Base-by-base conservation (phyloP, 2,888 invertebrate genomes). In the Synanthedon vespiformis region DNA sequence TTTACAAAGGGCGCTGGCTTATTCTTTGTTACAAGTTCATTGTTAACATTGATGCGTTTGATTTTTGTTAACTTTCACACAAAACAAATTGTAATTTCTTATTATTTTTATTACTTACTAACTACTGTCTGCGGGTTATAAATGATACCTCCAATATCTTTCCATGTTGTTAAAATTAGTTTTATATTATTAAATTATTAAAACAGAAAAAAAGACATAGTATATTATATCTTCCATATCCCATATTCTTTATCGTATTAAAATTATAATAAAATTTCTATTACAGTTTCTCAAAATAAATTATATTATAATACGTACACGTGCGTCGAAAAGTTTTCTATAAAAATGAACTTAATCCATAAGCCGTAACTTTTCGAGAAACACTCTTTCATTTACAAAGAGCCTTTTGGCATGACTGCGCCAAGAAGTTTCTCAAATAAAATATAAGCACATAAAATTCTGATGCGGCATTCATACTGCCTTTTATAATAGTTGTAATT, bases 271-370 rank as follows among this genome's bases (percentile, higher is more conserved):
- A 16, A 34, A 34, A 8, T 27, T 27, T 22, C 1, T 34, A 8
- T 2, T 34, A 34, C 6, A 34, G 6, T 34, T 10, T 34, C 34
- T 34, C 34, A 34, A 34, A 34, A 34, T 34, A 34, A 34, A 34
- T 34, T 34, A 8, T 34, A 34, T 34, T 34, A 34, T 34, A 34
- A 34, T 44, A 13, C 44, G 44, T 44, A 44, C 44, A 44, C 44
- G 8, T 44, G 44, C 44, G 13, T 13, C 44, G 13, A 14, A 34
- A 44, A 44, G 44, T 44, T 44, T 44, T 44, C n/a, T 44, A 70
- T 34, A 74, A 76, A 73, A 71, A 70, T 65, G 73, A 80, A 80
- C 82, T 81, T 79, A 80, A 83, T 84, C 78, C 81, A 65, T 68
- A 68, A 64, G 70, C 71, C 66, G 71, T 77, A 84, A 84, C 78